phyloP scores from a whole-genome alignment of 1,140 invertebrate species.

The Thaumetopoea pityocampa region DNA sequence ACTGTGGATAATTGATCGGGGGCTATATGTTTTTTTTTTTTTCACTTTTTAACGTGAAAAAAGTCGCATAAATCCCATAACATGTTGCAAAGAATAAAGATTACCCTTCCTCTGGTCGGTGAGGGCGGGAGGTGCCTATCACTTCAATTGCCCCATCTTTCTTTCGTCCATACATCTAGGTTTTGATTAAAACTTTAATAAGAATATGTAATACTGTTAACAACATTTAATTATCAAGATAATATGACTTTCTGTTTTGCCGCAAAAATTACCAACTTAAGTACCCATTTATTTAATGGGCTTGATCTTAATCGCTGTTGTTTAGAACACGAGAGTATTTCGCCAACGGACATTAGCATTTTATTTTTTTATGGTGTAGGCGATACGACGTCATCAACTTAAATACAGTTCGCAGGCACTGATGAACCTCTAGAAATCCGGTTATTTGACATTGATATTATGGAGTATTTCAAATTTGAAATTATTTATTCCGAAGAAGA shows the following conservation, averaged over 20 bases:
- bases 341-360: background rate
- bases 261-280: slow-evolving; percentile 1
- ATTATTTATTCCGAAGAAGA: background rate
- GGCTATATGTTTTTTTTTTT: too few species aligned
- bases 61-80: slow-evolving; percentile 11
- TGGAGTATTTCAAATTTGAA: background rate
- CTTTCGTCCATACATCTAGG: slow-evolving; percentile 18
- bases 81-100: slow-evolving; percentile 13
- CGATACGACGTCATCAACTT: too few species aligned
- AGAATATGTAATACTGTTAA: slow-evolving; percentile 16
- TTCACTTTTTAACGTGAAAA: background rate
- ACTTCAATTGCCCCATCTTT: slow-evolving; percentile 25
- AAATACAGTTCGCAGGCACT: too few species aligned
- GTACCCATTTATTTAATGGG: background rate
- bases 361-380: too few species aligned
- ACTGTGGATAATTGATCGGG: too few species aligned
- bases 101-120: slow-evolving; percentile 10
- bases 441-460: too few species aligned
- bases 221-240: slow-evolving; percentile 20
- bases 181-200: slow-evolving; percentile 28
- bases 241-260: slow-evolving; percentile 4
- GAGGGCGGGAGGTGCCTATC: slow-evolving; percentile 12
- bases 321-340: background rate
- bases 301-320: slow-evolving; percentile 1
- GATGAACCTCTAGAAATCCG: too few species aligned